Conservation (phyloP, 2,888 invertebrate species). For the Dichetophora obliterata region DNA sequence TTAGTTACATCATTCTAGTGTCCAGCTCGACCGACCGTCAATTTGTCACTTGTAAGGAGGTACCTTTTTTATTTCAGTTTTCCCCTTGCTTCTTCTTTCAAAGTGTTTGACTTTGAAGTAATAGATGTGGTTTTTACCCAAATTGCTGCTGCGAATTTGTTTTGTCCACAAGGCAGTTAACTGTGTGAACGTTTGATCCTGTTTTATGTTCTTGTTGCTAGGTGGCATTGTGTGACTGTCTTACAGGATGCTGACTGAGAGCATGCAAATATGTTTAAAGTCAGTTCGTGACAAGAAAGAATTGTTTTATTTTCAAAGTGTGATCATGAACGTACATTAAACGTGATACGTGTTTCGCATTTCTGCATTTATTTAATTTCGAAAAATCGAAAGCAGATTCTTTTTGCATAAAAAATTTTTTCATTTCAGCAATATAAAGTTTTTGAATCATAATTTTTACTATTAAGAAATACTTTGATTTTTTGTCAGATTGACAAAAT, state of each 20-base stretch:
- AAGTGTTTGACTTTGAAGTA: slow-evolving; percentile 13
- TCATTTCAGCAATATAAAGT: too few relatives aligned
- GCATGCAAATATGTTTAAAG: slow-evolving; percentile 50
- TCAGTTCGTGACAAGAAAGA: slow-evolving; percentile 46
- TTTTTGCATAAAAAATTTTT: too few relatives aligned
- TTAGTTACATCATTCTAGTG: neutral
- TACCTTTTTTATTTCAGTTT: neutral
- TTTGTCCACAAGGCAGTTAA: slow-evolving; percentile 8
- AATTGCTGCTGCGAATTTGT: neutral
- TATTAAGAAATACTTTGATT: too few relatives aligned
- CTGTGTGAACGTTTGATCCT: slow-evolving; percentile 19
- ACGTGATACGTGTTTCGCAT: neutral
- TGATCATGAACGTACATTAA: too few relatives aligned
- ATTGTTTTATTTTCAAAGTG: slow-evolving; percentile 34
- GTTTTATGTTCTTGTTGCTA: neutral
- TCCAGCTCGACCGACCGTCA: neutral
- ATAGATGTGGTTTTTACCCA: slow-evolving; percentile 30
- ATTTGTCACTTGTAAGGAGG: neutral
- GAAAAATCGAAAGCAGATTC: too few relatives aligned
- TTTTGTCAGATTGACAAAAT: too few relatives aligned
- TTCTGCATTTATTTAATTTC: neutral
- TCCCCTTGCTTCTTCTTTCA: neutral
- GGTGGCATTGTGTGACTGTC: neutral
- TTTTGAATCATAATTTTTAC: too few relatives aligned
- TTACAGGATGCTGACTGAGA: slow-evolving; percentile 20